Conservation (phyloP, 2,113 vertebrate species). For the Menura novaehollandiae region DNA sequence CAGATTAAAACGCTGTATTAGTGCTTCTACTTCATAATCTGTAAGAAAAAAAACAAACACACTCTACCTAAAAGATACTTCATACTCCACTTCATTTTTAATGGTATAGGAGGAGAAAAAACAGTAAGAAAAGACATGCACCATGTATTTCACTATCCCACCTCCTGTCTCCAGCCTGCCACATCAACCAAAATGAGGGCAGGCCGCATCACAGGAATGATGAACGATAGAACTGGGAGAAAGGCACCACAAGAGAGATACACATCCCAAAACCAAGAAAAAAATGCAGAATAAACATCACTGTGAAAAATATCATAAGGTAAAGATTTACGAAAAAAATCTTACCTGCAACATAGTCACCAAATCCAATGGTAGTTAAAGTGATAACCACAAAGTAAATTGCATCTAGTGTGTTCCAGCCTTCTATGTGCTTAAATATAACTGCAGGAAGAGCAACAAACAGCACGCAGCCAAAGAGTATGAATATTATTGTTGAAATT, state of each 20-base stretch:
- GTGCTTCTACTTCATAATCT: not conserved
- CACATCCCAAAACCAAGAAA: not conserved
- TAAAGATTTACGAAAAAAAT: not conserved
- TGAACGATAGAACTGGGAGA: not conserved
- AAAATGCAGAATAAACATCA: not conserved
- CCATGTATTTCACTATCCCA: not conserved
- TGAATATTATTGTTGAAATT: conserved; percentile 96
- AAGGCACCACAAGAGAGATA: not conserved
- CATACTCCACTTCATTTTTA: not conserved
- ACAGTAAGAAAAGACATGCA: not conserved
- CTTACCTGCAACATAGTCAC: conserved; percentile 96
- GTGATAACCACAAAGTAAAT: conserved; percentile 99
- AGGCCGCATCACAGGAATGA: not conserved
- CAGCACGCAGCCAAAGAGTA: conserved; percentile 93
- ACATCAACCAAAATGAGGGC: not conserved
- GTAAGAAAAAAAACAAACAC: not conserved
- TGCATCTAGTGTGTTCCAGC: conserved; percentile 93
- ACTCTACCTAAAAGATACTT: not conserved
- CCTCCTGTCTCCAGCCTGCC: not conserved
- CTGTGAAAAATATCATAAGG: not conserved
- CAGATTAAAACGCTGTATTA: not conserved
- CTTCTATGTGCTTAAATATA: conserved; percentile 98
- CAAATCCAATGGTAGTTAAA: conserved; percentile 96
- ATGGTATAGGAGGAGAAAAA: not conserved
- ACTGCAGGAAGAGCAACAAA: conserved; percentile 93